Evolutionary conservation across 2,888 invertebrate genomes (phyloP).

Genomic region (Dasysyrphus albostriatus): DNA sequence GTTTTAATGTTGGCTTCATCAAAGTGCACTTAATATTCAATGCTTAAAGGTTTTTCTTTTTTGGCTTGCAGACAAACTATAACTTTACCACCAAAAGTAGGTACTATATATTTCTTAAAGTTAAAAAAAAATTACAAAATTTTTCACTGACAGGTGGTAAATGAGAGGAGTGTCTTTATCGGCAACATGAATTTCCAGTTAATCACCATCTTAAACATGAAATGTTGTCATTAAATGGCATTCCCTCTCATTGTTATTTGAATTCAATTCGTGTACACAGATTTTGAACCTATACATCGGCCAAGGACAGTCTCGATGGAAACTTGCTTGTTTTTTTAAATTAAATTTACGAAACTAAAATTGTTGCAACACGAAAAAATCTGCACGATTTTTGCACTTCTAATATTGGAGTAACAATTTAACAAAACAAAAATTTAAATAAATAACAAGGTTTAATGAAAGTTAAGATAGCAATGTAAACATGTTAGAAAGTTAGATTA

Average conservation of each 20-base stretch:
- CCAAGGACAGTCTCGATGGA: constrained; percentile 22
- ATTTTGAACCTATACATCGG: constrained; percentile 26
- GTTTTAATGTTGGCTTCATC: not conserved
- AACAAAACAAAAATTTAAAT: not conserved
- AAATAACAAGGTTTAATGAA: not conserved
- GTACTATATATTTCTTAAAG: not conserved
- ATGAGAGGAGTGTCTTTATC: constrained; percentile 48
- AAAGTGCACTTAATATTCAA: constrained; percentile 10
- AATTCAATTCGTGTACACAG: constrained; percentile 37
- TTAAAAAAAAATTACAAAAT: constrained; percentile 19
- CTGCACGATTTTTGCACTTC: constrained; percentile 31
- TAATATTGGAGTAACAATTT: not conserved
- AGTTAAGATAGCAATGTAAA: not conserved
- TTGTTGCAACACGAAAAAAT: constrained; percentile 21
- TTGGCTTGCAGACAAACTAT: constrained; percentile 1
- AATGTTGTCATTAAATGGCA: constrained; percentile 30
- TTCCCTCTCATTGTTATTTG: constrained; percentile 30
- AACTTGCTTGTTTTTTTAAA: not conserved
- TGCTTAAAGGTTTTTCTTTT: not conserved
- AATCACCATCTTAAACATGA: constrained; percentile 57
- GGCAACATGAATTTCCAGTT: constrained; percentile 55
- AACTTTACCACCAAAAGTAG: not conserved
- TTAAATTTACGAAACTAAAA: constrained; percentile 23
- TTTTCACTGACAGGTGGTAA: constrained; percentile 22
- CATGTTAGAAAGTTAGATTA: not conserved